phyloP scores from a whole-genome alignment of 2,113 vertebrate genomes.

The Nothoprocta perdicaria region DNA sequence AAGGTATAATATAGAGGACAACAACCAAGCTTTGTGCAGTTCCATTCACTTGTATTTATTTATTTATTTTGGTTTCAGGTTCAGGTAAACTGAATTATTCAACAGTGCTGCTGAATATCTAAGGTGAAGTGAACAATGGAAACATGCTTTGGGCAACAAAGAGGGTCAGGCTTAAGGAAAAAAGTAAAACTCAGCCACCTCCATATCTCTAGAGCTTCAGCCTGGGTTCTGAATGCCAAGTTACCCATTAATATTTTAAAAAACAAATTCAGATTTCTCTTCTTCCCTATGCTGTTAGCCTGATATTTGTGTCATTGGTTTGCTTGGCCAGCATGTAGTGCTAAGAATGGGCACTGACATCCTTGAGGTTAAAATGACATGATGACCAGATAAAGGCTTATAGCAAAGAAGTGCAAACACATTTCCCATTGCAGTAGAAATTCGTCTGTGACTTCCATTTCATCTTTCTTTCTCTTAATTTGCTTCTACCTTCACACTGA shows the following conservation, averaged over 20 bases:
- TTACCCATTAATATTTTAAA: neutral
- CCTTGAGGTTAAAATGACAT: neutral
- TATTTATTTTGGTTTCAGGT: neutral
- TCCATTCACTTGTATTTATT: neutral
- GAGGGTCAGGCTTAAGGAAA: neutral
- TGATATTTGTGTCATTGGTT: neutral
- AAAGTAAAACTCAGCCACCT: neutral
- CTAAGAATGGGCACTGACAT: neutral
- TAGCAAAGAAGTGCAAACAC: neutral
- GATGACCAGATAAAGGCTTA: neutral
- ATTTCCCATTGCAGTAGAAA: neutral
- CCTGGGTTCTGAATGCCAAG: neutral
- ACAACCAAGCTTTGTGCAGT: neutral
- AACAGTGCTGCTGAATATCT: neutral
- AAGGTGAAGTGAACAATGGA: neutral
- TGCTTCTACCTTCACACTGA: neutral
- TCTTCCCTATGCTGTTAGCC: neutral
- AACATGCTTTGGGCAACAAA: constrained; percentile 15
- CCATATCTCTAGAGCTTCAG: neutral
- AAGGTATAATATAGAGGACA: neutral
- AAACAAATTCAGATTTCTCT: neutral
- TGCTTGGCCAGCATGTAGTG: neutral
- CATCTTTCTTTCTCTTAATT: neutral
- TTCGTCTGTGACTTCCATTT: neutral
- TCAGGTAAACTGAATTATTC: constrained; percentile 25